Evolutionary conservation across 2,888 invertebrate species (phyloP).

Genomic region (Drosophila neonasuta): DNA sequence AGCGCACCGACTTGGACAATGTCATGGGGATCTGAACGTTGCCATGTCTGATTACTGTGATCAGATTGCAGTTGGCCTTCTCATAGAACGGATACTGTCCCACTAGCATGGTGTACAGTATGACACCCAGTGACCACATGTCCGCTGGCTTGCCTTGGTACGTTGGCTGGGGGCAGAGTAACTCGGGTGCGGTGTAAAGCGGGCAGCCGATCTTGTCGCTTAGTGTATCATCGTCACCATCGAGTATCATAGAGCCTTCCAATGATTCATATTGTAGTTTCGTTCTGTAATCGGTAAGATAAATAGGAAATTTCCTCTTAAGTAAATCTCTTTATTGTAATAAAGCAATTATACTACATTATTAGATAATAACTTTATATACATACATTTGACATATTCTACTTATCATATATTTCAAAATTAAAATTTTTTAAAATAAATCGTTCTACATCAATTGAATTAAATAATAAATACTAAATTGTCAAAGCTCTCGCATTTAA

Average conservation of each 20-base stretch:
- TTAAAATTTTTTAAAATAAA: too few species aligned
- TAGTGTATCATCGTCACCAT: conserved; percentile 78
- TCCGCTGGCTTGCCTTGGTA: conserved; percentile 81
- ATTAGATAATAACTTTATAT: too few species aligned
- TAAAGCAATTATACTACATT: too few species aligned
- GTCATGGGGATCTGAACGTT: conserved; percentile 78
- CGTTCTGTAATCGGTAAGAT: conserved; percentile 68
- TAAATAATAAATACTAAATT: conserved; percentile 5
- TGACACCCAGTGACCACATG: conserved; percentile 82
- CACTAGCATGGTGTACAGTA: conserved; percentile 81
- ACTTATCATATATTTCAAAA: too few species aligned
- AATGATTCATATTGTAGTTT: conserved; percentile 81
- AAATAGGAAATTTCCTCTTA: neutral
- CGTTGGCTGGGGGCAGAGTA: conserved; percentile 79
- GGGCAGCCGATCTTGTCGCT: conserved; percentile 82
- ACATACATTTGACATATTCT: too few species aligned
- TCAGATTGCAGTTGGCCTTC: conserved; percentile 80
- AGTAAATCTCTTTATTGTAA: too few species aligned
- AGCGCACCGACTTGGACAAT: conserved; percentile 77
- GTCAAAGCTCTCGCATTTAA: conserved; percentile 27
- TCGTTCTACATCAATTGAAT: too few species aligned
- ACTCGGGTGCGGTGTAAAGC: conserved; percentile 81
- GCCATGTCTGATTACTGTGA: conserved; percentile 79
- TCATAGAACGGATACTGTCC: conserved; percentile 82
- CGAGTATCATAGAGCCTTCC: conserved; percentile 81